Base-by-base conservation (phyloP, 64 coral and sea anemone species). In the Montipora sp. region DNA sequence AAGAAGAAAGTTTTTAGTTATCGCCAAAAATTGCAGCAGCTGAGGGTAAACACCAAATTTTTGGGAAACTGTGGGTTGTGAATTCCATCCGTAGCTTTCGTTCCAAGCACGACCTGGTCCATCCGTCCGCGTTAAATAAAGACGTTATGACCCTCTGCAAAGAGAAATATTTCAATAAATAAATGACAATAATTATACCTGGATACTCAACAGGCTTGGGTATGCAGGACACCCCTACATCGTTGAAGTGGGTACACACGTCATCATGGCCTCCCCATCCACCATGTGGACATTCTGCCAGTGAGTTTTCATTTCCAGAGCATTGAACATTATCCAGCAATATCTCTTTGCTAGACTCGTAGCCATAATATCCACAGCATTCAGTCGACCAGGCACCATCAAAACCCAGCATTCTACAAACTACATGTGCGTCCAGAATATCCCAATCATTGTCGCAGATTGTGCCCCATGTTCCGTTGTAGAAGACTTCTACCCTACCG, bases 381-480 rank as follows among this genome's bases (percentile, higher is more conserved):
- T 59, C 22, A 14, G 72, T 77, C 47, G 72, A 73, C 72, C 69
- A 77, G 15, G 69, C 80, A 9, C 80, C 80, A 8, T 66, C 55
- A 63, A 55, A 89, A 13, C 87, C 87, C 8, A 89, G 87, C 72
- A 77, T 75, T 22, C 7, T 76, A 13, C 87, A 89, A 59, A 77
- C 73, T 48, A 89, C 73, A 63, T 89, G 72, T n/a, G 87, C 72
- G 20, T 89, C 87, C 7, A 63, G 16, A 1, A 76, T 75, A 48
- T 89, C 87, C 45, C 45, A 89, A 3, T 75, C 18, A 51, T 89
- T 51, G 73, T 75, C 69, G 45, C 87, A 89, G 72, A 89, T 89
- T 73, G 72, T 77, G 43, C 87, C 87, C 72, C 70, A 73, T 11
- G 69, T 44, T 7, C 87, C 87, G 47, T 75, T 57, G 48, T 77